These are phyloP conservation scores for Megamerina dolium DNA, from an alignment of 2,888 invertebrate species.

Conservation along the genomic window DNA sequence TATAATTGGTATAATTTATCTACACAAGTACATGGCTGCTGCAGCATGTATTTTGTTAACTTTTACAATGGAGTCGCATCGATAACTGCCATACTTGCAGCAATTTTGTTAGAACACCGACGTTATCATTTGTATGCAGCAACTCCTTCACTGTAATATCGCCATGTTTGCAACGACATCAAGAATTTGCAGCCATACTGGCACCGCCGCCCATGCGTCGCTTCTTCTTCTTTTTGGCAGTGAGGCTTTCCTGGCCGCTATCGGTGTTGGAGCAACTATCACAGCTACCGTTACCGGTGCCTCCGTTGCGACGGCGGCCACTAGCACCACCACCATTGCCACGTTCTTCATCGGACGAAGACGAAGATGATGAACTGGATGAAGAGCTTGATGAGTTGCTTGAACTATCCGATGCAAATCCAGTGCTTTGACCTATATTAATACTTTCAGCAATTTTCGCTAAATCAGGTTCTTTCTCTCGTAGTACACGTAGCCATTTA, in stretches of 20 bases:
- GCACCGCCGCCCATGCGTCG: conserved; percentile 52
- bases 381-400: conserved; percentile 72
- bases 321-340: conserved; percentile 48
- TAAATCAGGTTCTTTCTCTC: conserved; percentile 69
- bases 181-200: conserved; percentile 28
- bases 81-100: conserved; percentile 30
- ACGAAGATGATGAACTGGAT: conserved; percentile 58
- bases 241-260: conserved; percentile 84
- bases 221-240: conserved; percentile 77
- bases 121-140: too few species aligned
- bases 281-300: conserved; percentile 66
- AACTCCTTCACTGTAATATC: too few species aligned
- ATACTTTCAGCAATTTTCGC: conserved; percentile 74
- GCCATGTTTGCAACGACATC: too few species aligned
- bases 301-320: too few species aligned
- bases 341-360: conserved; percentile 28
- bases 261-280: conserved; percentile 57
- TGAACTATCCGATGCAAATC: conserved; percentile 91
- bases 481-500: conserved; percentile 75
- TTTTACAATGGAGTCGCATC: conserved; percentile 18
- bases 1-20: too few species aligned
- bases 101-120: conserved; percentile 27
- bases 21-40: too few species aligned
- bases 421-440: conserved; percentile 79
- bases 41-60: too few species aligned